Evolutionary conservation across 2,888 invertebrate species (phyloP), one percentile per base, ranked within the genome.

Genomic region (Troglohyphantes excavatus): DNA sequence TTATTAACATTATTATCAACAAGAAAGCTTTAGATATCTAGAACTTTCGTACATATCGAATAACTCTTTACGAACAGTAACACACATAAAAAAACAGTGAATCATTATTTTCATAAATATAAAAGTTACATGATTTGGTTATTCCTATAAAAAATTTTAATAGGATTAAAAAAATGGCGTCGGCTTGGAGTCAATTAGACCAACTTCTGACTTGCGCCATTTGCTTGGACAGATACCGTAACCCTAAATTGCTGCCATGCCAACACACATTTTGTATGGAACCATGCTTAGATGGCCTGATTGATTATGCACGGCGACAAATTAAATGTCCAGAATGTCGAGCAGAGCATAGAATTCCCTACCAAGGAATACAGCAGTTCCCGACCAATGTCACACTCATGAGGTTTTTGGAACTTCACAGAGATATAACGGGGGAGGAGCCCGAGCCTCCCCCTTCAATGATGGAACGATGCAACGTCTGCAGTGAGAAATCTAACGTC

Each of bases 241-340:
- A 98, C 94, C 99, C 99, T n/a, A 99, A 99, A 95, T 95, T 99
- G 93, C 94, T 99, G 93, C 99, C 99, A 96, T 99, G 99, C 94
- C 99, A 99, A 95, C 99, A 99, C 95, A 99, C 99, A 93, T 99
- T 98, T 94, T 99, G 99, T 93, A 97, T 98, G 97, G 98, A 98
- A 93, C 99, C 99, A 82, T 99, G 99, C 94, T 96, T 99, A 96
- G 98, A 99, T 94, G 98, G 98, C 92, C 95, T 99, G 76, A 97
- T 98, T 93, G 98, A 98, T 94, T 98, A 98, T 94, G 98, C 98
- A 92, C 95, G 97, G 92, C 95, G 98, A 94, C 98, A 98, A 95
- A 97, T 98, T 91, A 98, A 98, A 95, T 99, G 99, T 95, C 99
- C 99, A 93, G 98, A 99, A 96, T 99, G 99, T 94, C 96, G 98